A percentile compares a stretch with the other conserved stretches of the same genome.
Evolutionary conservation across 2,888 invertebrate genomes (phyloP).

Genomic region (Lasioglossum leucozonium): DNA sequence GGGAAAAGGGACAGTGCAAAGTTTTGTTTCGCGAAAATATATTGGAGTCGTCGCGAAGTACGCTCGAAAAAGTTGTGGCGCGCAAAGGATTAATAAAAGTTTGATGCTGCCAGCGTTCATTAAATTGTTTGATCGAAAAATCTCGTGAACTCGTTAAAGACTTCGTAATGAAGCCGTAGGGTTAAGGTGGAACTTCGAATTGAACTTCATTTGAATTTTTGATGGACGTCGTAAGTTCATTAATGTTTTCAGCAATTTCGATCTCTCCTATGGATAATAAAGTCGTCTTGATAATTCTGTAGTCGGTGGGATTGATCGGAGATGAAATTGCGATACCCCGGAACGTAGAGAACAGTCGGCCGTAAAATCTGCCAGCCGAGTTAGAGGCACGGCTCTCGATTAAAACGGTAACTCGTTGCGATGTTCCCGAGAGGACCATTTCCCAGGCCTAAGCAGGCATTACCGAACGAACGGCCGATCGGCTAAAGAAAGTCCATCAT

Average conservation of each 20-base stretch:
- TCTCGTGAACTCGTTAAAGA: neutral
- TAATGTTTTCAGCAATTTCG: neutral
- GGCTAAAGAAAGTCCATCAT: conserved; percentile 6
- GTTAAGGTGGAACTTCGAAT: neutral
- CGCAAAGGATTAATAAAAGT: neutral
- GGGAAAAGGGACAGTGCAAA: no score
- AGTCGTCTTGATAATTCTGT: neutral
- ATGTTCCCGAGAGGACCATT: neutral
- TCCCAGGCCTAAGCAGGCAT: neutral
- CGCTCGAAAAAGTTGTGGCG: neutral
- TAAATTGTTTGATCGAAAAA: neutral
- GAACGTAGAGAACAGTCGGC: neutral
- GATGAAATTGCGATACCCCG: no score
- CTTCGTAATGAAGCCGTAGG: neutral
- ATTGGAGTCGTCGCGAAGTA: neutral
- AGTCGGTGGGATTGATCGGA: neutral
- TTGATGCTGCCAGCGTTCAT: neutral
- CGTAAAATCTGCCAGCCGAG: neutral
- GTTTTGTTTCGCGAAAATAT: neutral
- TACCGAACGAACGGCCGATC: neutral
- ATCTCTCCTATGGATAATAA: neutral
- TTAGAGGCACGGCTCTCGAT: neutral
- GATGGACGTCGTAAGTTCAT: neutral
- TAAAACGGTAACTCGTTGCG: neutral
- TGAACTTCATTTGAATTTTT: neutral